phyloP scores from a whole-genome alignment of 2,113 vertebrate genomes.

The Stomatorhinus ivindoensis region DNA sequence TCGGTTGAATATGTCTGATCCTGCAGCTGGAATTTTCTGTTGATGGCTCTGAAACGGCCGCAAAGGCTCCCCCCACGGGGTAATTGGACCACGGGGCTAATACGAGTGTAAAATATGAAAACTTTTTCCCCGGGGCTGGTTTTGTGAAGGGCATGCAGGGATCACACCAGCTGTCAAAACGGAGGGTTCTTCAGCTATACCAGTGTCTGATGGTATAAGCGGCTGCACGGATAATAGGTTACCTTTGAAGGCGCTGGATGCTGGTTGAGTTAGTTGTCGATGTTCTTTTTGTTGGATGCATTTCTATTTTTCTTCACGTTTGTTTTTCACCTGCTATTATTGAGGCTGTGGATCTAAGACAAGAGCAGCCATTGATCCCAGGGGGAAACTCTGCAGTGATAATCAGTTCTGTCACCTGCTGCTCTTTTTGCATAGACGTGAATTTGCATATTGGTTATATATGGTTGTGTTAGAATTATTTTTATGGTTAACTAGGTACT shows the following conservation, averaged over 20 bases:
- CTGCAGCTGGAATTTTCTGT: background rate
- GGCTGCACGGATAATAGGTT: background rate
- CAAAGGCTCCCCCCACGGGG: background rate
- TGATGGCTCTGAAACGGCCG: background rate
- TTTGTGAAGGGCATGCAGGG: background rate
- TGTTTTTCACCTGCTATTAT: background rate
- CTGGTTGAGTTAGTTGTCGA: background rate
- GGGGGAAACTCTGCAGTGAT: background rate
- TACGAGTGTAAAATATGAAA: background rate
- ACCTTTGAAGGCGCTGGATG: background rate
- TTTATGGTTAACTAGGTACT: background rate
- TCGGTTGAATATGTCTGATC: background rate
- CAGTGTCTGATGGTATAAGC: background rate
- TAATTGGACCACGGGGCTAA: background rate
- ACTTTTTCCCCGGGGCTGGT: background rate
- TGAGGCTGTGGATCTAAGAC: background rate
- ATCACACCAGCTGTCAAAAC: background rate
- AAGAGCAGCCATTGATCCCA: background rate
- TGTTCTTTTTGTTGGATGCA: background rate
- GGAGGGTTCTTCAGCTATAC: background rate
- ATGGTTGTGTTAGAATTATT: background rate
- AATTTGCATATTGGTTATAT: background rate
- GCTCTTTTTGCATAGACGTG: background rate
- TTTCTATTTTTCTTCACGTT: background rate
- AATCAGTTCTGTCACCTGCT: background rate